A percentile compares a stretch with the other conserved stretches of the same genome.
Conservation (phyloP, 2,888 invertebrate species). For the Coronaproctus castanopsis region DNA sequence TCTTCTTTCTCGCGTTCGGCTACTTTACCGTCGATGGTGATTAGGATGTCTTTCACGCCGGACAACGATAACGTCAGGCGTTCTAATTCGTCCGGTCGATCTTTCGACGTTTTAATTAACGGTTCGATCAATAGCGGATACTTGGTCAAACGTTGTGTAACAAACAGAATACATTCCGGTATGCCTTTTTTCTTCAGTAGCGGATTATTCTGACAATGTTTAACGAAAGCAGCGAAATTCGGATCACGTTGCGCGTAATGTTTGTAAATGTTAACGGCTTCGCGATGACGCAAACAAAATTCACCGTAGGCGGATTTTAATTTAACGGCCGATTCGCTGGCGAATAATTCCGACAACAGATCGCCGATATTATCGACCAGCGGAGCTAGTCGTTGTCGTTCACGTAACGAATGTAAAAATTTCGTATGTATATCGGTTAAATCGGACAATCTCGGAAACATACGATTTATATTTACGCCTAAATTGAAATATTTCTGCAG, state of each 20-base stretch:
- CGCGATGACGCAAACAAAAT: constrained; percentile 79
- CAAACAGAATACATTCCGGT: constrained; percentile 84
- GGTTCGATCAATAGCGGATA: constrained; percentile 85
- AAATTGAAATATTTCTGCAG: constrained; percentile 51
- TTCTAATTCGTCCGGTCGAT: constrained; percentile 57
- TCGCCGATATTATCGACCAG: constrained; percentile 65
- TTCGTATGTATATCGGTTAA: constrained; percentile 66
- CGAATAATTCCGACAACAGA: constrained; percentile 61
- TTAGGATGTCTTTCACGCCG: constrained; percentile 67
- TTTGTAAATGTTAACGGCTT: constrained; percentile 79
- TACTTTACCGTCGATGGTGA: constrained; percentile 79
- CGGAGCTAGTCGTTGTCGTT: constrained; percentile 44
- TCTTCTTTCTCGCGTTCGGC: constrained; percentile 79
- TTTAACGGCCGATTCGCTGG: constrained; percentile 36
- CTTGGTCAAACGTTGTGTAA: constrained; percentile 85
- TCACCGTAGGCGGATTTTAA: constrained; percentile 75
- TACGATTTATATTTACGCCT: constrained; percentile 49
- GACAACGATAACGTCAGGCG: constrained; percentile 55
- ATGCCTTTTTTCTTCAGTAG: constrained; percentile 83
- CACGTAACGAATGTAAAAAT: constrained; percentile 46
- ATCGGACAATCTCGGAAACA: constrained; percentile 75
- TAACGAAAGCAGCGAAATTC: constrained; percentile 57
- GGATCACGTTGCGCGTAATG: constrained; percentile 54
- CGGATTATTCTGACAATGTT: constrained; percentile 63
- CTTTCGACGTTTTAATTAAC: constrained; percentile 69